These are phyloP conservation scores for Chanos chanos DNA, from an alignment of 2,797 vertebrate genomes.

Conservation along the genomic window DNA sequence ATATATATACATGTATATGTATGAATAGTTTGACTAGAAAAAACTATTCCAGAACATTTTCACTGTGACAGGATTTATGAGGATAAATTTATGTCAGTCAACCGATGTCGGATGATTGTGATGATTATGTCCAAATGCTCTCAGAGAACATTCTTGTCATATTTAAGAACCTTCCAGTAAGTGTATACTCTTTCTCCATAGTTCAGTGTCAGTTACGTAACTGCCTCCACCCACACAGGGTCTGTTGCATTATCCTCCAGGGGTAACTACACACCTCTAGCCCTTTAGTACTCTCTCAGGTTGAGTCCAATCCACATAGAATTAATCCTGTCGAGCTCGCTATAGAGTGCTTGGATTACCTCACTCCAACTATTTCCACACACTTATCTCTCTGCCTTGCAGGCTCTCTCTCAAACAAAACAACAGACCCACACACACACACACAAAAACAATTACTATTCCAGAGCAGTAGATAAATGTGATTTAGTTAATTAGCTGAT, in stretches of 20 bases:
- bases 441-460: constrained; percentile 22
- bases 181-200: background rate
- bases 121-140: too few relatives aligned
- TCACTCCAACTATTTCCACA: background rate
- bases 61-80: too few relatives aligned
- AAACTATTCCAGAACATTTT: too few relatives aligned
- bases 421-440: background rate
- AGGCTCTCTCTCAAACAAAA: background rate
- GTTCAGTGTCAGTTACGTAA: constrained; percentile 24
- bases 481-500: constrained; percentile 14
- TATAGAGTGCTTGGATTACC: background rate
- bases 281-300: background rate
- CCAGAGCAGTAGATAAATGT: constrained; percentile 7
- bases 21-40: too few relatives aligned
- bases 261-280: background rate
- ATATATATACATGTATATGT: too few relatives aligned
- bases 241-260: background rate
- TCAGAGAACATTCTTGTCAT: too few relatives aligned
- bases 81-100: too few relatives aligned
- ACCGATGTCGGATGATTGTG: too few relatives aligned
- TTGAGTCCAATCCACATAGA: background rate
- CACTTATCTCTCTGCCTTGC: background rate
- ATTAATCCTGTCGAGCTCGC: constrained; percentile 1
- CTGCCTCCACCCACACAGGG: constrained; percentile 30
- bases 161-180: constrained; percentile 18